Conservation (phyloP, 2,113 vertebrate genomes). For the Chunga burmeisteri region DNA sequence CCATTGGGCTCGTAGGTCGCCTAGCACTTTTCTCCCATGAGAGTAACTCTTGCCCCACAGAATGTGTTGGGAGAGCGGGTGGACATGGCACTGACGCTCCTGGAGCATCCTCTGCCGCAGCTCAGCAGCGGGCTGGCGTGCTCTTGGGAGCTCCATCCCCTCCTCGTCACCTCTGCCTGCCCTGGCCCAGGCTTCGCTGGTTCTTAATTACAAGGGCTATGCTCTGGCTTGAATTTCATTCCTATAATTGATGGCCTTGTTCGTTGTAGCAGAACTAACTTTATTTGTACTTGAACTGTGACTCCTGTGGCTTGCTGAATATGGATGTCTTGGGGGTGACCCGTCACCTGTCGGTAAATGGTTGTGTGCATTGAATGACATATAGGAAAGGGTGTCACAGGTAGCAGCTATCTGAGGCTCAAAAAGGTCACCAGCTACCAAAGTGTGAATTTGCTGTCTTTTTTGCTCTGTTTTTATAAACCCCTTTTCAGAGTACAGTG, state of each 20-base stretch:
- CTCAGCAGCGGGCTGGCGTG: not conserved
- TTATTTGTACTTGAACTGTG: not conserved
- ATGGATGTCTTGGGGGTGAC: not conserved
- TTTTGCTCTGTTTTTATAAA: not conserved
- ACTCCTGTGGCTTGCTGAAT: not conserved
- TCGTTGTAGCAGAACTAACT: not conserved
- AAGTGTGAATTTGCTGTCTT: not conserved
- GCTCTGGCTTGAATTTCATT: not conserved
- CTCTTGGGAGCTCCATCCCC: not conserved
- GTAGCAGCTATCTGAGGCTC: not conserved
- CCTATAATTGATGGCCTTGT: not conserved
- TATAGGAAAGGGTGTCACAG: not conserved
- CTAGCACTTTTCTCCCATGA: not conserved
- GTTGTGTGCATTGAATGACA: not conserved
- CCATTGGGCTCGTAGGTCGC: not conserved
- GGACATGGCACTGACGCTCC: not conserved
- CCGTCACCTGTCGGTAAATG: not conserved
- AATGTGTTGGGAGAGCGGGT: not conserved
- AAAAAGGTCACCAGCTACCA: not conserved
- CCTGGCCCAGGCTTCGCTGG: not conserved
- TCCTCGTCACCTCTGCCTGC: not conserved
- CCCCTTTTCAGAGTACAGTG: not conserved
- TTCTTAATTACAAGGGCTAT: not conserved
- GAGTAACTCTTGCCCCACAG: not conserved
- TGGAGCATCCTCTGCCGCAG: not conserved